Evolutionary conservation across 2,113 vertebrate species (phyloP), one percentile per base, ranked within the genome.

Genomic region (Cinclus cinclus): DNA sequence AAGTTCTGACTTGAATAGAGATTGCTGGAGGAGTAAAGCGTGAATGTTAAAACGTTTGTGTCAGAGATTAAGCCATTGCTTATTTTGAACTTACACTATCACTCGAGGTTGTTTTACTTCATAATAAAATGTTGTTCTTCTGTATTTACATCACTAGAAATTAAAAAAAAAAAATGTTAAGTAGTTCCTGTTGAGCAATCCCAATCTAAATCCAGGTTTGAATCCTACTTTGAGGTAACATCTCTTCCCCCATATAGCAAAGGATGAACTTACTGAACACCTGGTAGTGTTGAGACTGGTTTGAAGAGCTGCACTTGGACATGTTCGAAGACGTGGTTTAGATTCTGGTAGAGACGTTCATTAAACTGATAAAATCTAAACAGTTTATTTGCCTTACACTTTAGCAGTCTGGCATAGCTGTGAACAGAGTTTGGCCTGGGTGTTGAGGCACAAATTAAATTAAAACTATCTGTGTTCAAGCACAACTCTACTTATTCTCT

Each of bases 1-100:
- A 70, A 89, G 90, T 97, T 94, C 41, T 63, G 46, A 97, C 97
- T 93, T 94, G 95, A 95, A 89, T 89, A 56, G 62, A 64, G 39
- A 33, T 92, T 90, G 74, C 50, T 67, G 63, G 41, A 78, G 77
- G 68, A 90, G 30, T 60, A 69, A 82, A 82, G 83, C 28, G 6
- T 5, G 6, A 35, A 49, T 35, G 37, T 86, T 64, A 76, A 92
- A 53, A 60, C 42, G 41, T 78, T 95, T 64, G 68, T 58, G 5
- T 44, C 11, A 8, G 65, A 85, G 59, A 47, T 41, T 22, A 85
- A 90, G 68, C 37, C 33, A 15, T 56, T 25, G 3, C 13, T 4
- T 55, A 13, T 77, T 87, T 82, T 84, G 62, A 60, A 70, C 25
- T 87, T 79, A 64, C 5, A 13, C 53, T 74, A n/a, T 71, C 69